Evolutionary conservation across 2,797 vertebrate genomes (phyloP), one percentile per base, ranked within the genome.

Genomic region (Ambastaia sidthimunki): DNA sequence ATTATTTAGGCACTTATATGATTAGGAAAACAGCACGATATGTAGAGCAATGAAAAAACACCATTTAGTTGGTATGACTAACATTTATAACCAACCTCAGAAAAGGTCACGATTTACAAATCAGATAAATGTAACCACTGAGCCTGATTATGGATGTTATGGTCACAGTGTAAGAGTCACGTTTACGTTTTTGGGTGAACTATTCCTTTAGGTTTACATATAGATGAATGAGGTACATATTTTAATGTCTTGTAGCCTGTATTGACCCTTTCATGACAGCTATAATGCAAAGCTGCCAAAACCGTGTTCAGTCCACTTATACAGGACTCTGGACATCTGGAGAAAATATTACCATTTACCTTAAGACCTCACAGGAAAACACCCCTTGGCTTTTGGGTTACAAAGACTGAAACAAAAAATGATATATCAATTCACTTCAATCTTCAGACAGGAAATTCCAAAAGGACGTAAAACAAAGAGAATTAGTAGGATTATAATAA

Each of bases 271-370:
- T 12, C 25, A 28, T 3, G 2, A 34, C 11, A 47, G 25, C 37
- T 0, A 11, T 47, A 21, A 28, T 76, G 15, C 34, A 74, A 73
- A 67, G 57, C 70, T 73, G 59, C 25, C 60, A 52, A 70, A 63
- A 63, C 47, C n/a, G 28, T 41, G 44, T 41, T 57, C 19, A 23
- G 6, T 73, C 54, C 11, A 18, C 60, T 47, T 31, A 50, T 59
- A 23, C 52, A 23, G 28, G 52, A 3, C 19, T n/a, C 54, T 71
- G 34, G 25, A 34, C 50, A 78, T 78, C 67, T 79, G 68, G n/a
- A 60, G 16, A 37, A 18, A 71, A 82, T 13, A 55, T 69, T 31
- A 69, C 52, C 12, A 50, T 65, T 71, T 71, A 54, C n/a, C 57
- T 52, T 74, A 21, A 66, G 25, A 65, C 68, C 19, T 21, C 50